A percentile compares a stretch with the other conserved stretches of the same genome.
Conservation (phyloP, 2,888 invertebrate species). For the Eumacrocentrus americanus region DNA sequence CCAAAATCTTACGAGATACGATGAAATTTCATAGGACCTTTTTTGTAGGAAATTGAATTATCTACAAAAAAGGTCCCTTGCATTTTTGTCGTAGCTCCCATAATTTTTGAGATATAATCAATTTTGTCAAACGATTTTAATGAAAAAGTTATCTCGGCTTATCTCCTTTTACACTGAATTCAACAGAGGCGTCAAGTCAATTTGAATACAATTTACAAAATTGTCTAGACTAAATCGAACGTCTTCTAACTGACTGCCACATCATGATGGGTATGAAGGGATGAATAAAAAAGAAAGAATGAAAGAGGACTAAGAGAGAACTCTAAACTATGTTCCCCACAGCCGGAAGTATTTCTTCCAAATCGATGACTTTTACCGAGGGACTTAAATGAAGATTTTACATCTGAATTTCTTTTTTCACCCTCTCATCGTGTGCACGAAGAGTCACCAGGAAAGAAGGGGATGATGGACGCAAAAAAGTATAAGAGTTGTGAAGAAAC, state of each 20-base stretch:
- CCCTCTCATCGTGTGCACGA: constrained; percentile 4
- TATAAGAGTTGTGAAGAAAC: constrained; percentile 15
- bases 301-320: constrained; percentile 6
- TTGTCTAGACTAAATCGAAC: background rate
- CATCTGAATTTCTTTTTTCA: constrained; percentile 54
- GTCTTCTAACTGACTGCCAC: background rate
- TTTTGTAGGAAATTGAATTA: too few species aligned
- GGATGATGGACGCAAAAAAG: background rate
- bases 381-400: constrained; percentile 56
- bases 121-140: background rate
- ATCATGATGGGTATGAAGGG: constrained; percentile 11
- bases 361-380: constrained; percentile 22
- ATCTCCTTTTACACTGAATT: too few species aligned
- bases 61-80: background rate
- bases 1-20: too few species aligned
- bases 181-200: background rate
- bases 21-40: too few species aligned
- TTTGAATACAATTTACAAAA: background rate
- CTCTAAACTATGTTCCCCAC: constrained; percentile 19
- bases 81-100: background rate
- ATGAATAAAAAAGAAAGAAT: constrained; percentile 25
- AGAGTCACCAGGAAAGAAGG: constrained; percentile 3
- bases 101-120: background rate
- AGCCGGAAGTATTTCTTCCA: constrained; percentile 60
- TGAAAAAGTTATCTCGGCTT: background rate